Base-by-base conservation (phyloP, 2,888 invertebrate genomes). In the Leistus spinibarbis region DNA sequence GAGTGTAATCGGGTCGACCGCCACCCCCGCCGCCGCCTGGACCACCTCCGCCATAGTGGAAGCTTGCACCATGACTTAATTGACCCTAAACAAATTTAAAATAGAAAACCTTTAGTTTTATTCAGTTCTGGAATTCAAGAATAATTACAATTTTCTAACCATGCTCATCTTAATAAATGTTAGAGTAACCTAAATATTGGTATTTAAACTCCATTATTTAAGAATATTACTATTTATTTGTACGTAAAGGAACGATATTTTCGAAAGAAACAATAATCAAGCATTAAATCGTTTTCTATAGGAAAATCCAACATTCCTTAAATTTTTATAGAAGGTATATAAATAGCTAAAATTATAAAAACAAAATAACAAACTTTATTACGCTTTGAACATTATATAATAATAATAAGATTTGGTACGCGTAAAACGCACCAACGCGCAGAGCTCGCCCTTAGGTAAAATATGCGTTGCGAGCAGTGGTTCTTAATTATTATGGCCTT, bases 21-120 rank as follows among this genome's bases (percentile, higher is more conserved):
- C 60, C 60, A 68, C 90, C 83, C 1, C 91, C 89, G 57, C 87
- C 89, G 81, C 83, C 86, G 78, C 87, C 81, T 78, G 90, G 90
- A 62, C 86, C 86, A 67, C 90, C 89, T 87, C 82, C 88, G 84
- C 88, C 89, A 85, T 79, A 86, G 20, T 84, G 85, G 77, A 86
- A 85, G 77, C 85, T 82, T 20, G 85, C 83, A 54, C 85, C 83
- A 77, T 86, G 86, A 75, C 84, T 82, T 77, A 86, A 79, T 78
- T 86, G 86, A 73, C 85, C 81, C 86, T 86, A 79, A 40, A 81
- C 60, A 60, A 23, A 76, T 16, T 13, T 16, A 70, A 62, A 54
- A 22, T 10, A 53, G 23, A 24, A 19, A 27, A 13, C 27, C 57
- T 27, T 13, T 27, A 40, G 40, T 62, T 62, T 62, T 62, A 23